Evolutionary conservation across 2,888 invertebrate species (phyloP).

Genomic region (Phymatocera aterrima): DNA sequence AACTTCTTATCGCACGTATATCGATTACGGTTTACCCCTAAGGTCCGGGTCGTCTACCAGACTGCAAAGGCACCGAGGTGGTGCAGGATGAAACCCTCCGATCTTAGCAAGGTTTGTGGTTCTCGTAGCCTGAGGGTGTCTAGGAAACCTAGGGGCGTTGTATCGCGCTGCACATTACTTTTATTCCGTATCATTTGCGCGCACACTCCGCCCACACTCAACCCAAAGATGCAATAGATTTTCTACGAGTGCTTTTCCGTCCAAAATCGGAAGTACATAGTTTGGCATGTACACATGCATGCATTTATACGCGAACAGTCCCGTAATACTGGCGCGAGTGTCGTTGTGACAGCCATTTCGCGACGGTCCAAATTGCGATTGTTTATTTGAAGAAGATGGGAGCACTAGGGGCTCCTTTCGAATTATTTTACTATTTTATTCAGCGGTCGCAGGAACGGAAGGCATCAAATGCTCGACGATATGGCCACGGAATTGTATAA

Average conservation of each 20-base stretch:
- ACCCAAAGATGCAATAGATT: slow-evolving; percentile 70
- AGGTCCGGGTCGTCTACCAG: slow-evolving; percentile 11
- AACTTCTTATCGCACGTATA: slow-evolving; percentile 65
- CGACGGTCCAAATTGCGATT: slow-evolving; percentile 14
- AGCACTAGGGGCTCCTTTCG: not conserved
- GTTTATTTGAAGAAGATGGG: slow-evolving; percentile 2
- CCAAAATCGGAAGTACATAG: not conserved
- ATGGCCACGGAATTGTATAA: slow-evolving; percentile 69
- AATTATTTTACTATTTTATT: slow-evolving; percentile 30
- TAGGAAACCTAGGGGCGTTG: slow-evolving; percentile 57
- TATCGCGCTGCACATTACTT: slow-evolving; percentile 68
- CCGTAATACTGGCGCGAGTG: not conserved
- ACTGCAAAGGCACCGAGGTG: slow-evolving; percentile 13
- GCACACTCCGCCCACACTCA: slow-evolving; percentile 66
- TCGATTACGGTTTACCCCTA: slow-evolving; percentile 62
- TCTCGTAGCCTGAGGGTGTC: slow-evolving; percentile 14
- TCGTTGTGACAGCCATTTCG: not conserved
- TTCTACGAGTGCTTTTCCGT: slow-evolving; percentile 66
- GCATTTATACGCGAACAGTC: not conserved
- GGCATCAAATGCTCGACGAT: slow-evolving; percentile 44
- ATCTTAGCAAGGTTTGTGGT: slow-evolving; percentile 24
- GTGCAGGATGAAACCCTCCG: slow-evolving; percentile 9
- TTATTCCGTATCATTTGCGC: slow-evolving; percentile 75
- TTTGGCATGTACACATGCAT: not conserved
- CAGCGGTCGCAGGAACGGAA: not conserved